These are phyloP conservation scores for Pipa parva DNA, from an alignment of 2,113 vertebrate genomes.

Conservation along the genomic window DNA sequence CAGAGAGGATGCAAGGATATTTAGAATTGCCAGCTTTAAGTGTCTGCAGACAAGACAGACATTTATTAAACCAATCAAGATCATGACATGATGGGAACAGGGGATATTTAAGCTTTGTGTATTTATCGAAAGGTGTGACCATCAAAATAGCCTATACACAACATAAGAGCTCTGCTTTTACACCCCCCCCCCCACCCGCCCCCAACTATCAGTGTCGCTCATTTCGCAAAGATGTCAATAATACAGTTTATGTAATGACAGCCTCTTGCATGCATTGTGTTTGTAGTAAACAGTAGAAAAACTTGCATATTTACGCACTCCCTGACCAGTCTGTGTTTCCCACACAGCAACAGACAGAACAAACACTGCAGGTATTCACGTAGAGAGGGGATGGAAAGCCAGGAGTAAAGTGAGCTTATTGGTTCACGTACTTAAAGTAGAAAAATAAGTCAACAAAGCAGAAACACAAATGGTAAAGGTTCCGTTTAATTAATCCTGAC, in stretches of 20 bases:
- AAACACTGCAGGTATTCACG: too few species aligned
- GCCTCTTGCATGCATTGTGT: background rate
- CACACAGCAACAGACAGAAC: too few species aligned
- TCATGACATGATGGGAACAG: constrained; percentile 7
- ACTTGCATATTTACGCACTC: too few species aligned
- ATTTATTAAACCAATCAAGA: constrained; percentile 16
- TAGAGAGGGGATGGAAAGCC: too few species aligned
- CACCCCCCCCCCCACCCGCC: background rate
- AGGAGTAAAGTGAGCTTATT: too few species aligned
- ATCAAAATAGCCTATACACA: background rate
- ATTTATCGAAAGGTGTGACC: constrained; percentile 20
- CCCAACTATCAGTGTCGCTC: background rate
- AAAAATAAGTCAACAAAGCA: too few species aligned
- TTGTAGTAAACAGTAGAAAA: background rate
- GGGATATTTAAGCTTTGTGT: constrained; percentile 15
- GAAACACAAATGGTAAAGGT: too few species aligned
- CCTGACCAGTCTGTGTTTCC: too few species aligned
- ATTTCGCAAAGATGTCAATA: background rate
- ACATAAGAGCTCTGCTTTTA: background rate
- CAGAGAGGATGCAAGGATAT: constrained; percentile 9
- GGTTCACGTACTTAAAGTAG: too few species aligned
- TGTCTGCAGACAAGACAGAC: constrained; percentile 8
- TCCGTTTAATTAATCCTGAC: background rate
- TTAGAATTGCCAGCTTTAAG: constrained; percentile 12
- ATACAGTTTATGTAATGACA: background rate